Evolutionary conservation across 2,797 vertebrate species (phyloP).

Genomic region (Danio aesculapii): DNA sequence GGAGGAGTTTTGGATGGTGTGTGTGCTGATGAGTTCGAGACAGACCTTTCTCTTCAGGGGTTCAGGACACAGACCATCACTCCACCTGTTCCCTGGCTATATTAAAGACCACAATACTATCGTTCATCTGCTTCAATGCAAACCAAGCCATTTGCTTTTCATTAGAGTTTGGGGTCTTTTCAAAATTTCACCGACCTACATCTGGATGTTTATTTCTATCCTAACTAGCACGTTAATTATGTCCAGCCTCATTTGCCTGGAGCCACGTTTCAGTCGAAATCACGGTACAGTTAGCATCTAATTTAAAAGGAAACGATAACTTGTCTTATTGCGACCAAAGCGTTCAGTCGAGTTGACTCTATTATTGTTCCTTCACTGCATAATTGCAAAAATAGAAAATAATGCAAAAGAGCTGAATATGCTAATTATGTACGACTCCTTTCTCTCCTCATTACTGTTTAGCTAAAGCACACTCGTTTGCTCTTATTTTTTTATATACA

Average conservation of each 20-base stretch:
- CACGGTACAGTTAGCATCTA: constrained; percentile 21
- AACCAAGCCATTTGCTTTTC: neutral
- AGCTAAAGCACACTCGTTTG: constrained; percentile 10
- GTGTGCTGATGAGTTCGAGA: constrained; percentile 7
- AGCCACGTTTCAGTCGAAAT: constrained; percentile 16
- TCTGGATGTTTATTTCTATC: constrained; percentile 37
- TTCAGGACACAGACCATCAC: constrained; percentile 31
- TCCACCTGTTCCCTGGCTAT: constrained; percentile 52
- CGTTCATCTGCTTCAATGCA: neutral
- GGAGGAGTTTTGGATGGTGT: neutral
- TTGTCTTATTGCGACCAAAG: neutral
- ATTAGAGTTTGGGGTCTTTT: constrained; percentile 1
- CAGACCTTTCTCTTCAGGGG: constrained; percentile 47
- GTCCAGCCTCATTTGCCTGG: constrained; percentile 34
- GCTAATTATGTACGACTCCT: constrained; percentile 6
- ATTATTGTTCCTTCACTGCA: constrained; percentile 18
- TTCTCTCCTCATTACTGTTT: constrained; percentile 30
- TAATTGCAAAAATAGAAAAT: neutral
- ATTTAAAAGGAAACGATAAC: constrained; percentile 12
- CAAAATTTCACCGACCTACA: constrained; percentile 38
- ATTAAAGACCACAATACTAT: constrained; percentile 11
- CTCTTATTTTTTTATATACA: neutral
- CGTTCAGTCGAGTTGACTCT: neutral
- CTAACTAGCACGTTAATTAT: constrained; percentile 43
- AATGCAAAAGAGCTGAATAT: constrained; percentile 21